Evolutionary conservation across 2,888 invertebrate genomes (phyloP).

Genomic region (Eupithecia centaureata): DNA sequence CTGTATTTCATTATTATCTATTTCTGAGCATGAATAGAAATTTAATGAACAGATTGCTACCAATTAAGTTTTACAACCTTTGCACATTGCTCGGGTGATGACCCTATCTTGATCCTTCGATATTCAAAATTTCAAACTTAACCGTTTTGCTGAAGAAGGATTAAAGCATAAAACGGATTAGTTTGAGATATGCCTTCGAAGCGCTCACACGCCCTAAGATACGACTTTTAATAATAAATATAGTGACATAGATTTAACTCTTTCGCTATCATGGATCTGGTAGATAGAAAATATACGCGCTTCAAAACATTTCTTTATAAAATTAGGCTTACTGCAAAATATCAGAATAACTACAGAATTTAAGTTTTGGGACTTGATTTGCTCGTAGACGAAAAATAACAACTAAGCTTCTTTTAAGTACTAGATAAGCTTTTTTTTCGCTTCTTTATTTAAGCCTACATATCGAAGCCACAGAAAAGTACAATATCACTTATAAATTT

Average conservation of each 20-base stretch:
- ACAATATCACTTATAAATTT: no score
- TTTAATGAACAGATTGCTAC: neutral
- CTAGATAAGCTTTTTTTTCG: no score
- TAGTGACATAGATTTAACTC: neutral
- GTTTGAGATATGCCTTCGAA: neutral
- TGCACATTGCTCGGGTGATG: slow-evolving; percentile 8
- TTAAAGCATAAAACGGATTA: slow-evolving; percentile 12
- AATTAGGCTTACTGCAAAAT: no score
- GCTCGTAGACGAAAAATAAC: no score
- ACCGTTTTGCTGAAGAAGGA: neutral
- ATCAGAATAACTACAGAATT: no score
- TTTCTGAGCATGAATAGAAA: neutral
- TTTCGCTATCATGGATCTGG: no score
- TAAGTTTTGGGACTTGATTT: no score
- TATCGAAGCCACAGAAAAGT: no score
- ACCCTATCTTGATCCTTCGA: slow-evolving; percentile 5
- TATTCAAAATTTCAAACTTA: slow-evolving; percentile 5
- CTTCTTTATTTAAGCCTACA: no score
- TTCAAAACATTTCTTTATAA: no score
- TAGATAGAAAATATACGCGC: no score
- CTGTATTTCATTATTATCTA: neutral
- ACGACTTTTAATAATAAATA: neutral
- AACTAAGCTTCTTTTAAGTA: no score
- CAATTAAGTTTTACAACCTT: neutral
- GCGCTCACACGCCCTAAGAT: neutral